phyloP scores from a whole-genome alignment of 2,113 vertebrate species.

The Chiloscyllium plagiosum region DNA sequence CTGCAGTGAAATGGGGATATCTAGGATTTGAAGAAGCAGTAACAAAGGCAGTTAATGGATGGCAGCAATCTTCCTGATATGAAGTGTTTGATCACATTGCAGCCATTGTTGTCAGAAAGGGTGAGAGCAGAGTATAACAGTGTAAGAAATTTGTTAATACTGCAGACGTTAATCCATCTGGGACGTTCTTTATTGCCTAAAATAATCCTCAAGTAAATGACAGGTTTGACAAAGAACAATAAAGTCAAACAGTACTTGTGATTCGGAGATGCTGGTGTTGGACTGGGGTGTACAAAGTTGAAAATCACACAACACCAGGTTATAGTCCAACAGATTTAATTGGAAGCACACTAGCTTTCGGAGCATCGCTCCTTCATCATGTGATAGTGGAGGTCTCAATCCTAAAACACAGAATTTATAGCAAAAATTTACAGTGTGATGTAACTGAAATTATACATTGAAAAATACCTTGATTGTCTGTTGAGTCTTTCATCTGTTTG shows the following conservation, averaged over 20 bases:
- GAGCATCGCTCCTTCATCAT: too few relatives aligned
- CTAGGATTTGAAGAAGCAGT: not conserved
- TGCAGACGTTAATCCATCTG: not conserved
- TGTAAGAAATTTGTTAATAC: not conserved
- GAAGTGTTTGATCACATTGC: not conserved
- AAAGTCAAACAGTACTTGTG: not conserved
- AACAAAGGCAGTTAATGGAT: not conserved
- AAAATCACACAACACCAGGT: too few relatives aligned
- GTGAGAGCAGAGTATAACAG: not conserved
- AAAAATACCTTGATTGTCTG: too few relatives aligned
- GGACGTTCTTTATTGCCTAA: not conserved
- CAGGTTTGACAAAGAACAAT: not conserved
- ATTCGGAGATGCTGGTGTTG: too few relatives aligned
- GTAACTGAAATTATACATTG: too few relatives aligned
- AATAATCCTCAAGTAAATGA: not conserved
- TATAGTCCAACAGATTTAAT: too few relatives aligned
- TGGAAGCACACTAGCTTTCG: too few relatives aligned
- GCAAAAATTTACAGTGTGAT: too few relatives aligned
- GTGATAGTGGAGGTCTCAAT: too few relatives aligned
- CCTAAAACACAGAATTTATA: too few relatives aligned
- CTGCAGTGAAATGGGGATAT: not conserved
- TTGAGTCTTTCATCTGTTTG: too few relatives aligned
- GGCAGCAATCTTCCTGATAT: not conserved
- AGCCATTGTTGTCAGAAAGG: not conserved
- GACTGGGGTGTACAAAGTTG: too few relatives aligned